phyloP scores from a whole-genome alignment of 2,113 vertebrate genomes.

The Damaliscus lunatus region DNA sequence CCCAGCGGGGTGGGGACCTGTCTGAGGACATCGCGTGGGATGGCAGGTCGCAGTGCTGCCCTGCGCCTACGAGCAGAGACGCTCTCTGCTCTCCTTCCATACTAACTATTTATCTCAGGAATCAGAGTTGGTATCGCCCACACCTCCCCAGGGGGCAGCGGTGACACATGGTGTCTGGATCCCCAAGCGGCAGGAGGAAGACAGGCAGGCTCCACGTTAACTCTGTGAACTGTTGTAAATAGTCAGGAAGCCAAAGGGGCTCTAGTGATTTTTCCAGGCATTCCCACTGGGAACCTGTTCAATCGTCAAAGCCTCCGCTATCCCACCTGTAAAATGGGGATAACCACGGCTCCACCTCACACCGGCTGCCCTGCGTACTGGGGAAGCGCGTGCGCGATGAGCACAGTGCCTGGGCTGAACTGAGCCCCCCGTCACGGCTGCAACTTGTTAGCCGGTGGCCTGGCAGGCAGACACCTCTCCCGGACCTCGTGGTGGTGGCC shows the following conservation, averaged over 20 bases:
- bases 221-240: background rate
- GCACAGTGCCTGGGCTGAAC: fast-evolving
- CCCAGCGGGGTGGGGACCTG: background rate
- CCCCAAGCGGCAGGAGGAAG: background rate
- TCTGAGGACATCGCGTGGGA: fast-evolving
- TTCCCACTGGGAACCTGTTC: background rate
- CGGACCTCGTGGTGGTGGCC: background rate
- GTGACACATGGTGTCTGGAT: background rate
- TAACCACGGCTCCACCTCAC: background rate
- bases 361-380: fast-evolving
- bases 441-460: fast-evolving
- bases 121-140: background rate
- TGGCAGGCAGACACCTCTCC: background rate
- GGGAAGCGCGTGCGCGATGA: fast-evolving
- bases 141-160: background rate
- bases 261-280: background rate
- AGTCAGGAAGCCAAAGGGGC: background rate
- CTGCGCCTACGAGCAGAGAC: background rate
- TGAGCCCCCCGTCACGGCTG: fast-evolving
- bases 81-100: background rate
- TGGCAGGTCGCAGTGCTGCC: background rate
- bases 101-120: background rate
- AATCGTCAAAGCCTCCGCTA: background rate
- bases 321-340: background rate
- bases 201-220: no score